Base-by-base conservation (phyloP, 2,113 vertebrate species). In the Nothocercus julius region DNA sequence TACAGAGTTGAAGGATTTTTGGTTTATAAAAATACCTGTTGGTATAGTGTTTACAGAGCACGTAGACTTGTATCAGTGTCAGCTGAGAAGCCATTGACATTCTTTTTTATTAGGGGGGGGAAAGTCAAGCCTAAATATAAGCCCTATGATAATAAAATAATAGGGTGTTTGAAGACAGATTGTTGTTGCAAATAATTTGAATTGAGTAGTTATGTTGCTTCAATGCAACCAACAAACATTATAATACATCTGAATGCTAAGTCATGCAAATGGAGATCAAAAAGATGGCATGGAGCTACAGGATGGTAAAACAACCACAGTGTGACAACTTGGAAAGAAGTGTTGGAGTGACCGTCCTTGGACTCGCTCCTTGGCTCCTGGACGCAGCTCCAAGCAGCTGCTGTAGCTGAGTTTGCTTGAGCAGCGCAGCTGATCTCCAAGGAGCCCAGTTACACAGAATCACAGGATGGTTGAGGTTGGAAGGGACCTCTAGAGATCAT, bases 381-480 rank as follows among this genome's bases (percentile, higher is more conserved):
- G 30, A 36, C 38, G 30, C 1, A 68, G 21, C 9, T 30, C 16
- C 83, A 0, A 0, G 5, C 53, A 76, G 1, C 8, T 59, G 4
- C 6, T 36, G 1, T 67, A 8, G 73, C 45, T 69, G 25, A 4
- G 3, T 15, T 5, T 66, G 25, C 38, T 66, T 84, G 30, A 54
- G 7, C 17, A 42, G 44, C 13, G 10, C 5, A 42, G 14, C 27
- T 81, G 17, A 4, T 78, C 28, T 82, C 92, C 18, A 84, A 44
- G 24, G 7, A 4, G 58, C 11, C 4, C 6, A 67, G 88, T 44
- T 13, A 44, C 42, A 44, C 13, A 15, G 14, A 42, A 42, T 44
- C 42, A 13, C 42, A 44, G 42, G 13, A 44, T 5, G 42, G 42
- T 44, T 44, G 15, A 44, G 44, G 44, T 44, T 44, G 44, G 44